Evolutionary conservation across 2,113 vertebrate species (phyloP).

Genomic region (Xerus inauris): DNA sequence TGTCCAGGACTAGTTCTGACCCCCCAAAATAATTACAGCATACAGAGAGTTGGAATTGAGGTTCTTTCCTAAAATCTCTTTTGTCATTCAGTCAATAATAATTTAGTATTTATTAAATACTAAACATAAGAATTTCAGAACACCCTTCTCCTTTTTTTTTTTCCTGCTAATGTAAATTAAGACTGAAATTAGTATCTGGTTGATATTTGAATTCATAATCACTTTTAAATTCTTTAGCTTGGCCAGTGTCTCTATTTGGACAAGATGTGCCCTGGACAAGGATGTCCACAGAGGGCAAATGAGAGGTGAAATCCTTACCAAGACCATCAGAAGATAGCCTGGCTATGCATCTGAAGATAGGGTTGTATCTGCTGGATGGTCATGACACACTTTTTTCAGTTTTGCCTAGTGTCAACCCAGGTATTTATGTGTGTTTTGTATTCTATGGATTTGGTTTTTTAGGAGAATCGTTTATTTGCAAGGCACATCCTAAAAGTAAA

Average conservation of each 20-base stretch:
- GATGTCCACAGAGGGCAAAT: background rate
- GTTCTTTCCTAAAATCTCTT: background rate
- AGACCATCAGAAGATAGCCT: background rate
- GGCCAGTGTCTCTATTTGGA: background rate
- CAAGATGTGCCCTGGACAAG: background rate
- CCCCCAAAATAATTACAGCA: background rate
- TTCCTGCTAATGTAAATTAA: background rate
- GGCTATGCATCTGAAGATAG: background rate
- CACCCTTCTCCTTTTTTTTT: background rate
- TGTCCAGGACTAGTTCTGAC: background rate
- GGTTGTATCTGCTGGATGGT: background rate
- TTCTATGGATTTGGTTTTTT: background rate
- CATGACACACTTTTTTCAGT: background rate
- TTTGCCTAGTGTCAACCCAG: background rate
- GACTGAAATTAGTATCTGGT: background rate
- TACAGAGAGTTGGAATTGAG: background rate
- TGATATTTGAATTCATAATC: background rate
- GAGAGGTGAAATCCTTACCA: background rate
- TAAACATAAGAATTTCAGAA: background rate
- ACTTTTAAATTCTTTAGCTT: background rate
- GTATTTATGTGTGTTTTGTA: background rate
- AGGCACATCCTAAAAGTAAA: background rate
- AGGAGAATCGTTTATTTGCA: background rate
- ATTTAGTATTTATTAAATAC: background rate
- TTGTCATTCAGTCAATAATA: background rate